Percentiles rank a stretch among this genome's conserved stretches.
These are phyloP conservation scores for Rhabdomys pumilio DNA, from an alignment of 2,797 vertebrate species.

Conservation along the genomic window DNA sequence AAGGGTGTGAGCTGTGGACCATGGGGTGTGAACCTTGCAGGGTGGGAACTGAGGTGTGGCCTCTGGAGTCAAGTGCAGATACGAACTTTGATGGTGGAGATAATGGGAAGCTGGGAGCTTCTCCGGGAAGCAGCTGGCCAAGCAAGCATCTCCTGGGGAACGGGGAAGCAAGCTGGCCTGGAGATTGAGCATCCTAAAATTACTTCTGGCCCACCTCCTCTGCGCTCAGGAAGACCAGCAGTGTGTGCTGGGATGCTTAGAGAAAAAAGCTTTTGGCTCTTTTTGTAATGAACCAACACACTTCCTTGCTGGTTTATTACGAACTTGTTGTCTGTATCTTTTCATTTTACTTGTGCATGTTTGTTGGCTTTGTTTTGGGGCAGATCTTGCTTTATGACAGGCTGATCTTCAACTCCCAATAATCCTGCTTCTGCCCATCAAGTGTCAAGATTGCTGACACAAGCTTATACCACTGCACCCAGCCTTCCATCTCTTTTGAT, in stretches of 20 bases:
- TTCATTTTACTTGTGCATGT: neutral
- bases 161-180: neutral
- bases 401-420: neutral
- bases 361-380: neutral
- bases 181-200: neutral
- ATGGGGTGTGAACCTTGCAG: neutral
- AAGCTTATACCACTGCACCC: neutral
- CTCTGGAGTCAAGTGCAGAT: neutral
- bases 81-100: slow-evolving; percentile 70
- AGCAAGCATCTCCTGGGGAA: neutral
- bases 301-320: neutral
- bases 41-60: neutral
- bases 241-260: neutral
- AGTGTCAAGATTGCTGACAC: too few species aligned
- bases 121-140: neutral
- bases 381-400: neutral
- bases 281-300: neutral
- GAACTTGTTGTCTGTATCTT: neutral
- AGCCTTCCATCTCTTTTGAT: neutral
- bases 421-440: neutral
- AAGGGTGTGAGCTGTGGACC: slow-evolving; percentile 25
- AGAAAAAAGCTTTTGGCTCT: neutral
- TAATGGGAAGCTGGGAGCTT: neutral
- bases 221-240: neutral
- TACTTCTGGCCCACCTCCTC: neutral